Evolutionary conservation across 2,888 invertebrate genomes (phyloP).

Genomic region (Leptinotarsa peninsularis): DNA sequence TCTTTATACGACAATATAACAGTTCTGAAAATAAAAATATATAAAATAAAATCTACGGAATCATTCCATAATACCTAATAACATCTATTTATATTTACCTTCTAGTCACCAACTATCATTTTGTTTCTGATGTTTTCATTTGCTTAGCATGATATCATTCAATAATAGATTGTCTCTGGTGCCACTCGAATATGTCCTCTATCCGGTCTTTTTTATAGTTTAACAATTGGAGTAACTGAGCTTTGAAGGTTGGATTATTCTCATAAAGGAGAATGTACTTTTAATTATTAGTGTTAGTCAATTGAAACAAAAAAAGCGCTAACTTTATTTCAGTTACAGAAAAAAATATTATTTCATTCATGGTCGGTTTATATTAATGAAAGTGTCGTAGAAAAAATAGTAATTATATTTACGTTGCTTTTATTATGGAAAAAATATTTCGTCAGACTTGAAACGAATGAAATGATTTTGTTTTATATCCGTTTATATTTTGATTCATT

Average conservation of each 20-base stretch:
- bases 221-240: constrained; percentile 36
- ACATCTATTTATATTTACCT: no score
- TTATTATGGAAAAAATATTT: background rate
- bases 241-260: constrained; percentile 44
- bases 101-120: background rate
- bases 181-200: constrained; percentile 21
- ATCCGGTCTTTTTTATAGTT: constrained; percentile 29
- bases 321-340: constrained; percentile 35
- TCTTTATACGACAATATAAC: no score
- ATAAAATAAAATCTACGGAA: no score
- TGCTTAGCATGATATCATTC: background rate
- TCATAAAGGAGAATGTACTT: constrained; percentile 34
- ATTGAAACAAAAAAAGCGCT: constrained; percentile 25
- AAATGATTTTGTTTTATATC: no score
- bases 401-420: background rate
- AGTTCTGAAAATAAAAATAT: no score
- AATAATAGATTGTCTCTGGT: constrained; percentile 22
- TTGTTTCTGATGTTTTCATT: background rate
- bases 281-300: constrained; percentile 34
- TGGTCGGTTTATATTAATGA: constrained; percentile 32
- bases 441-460: background rate
- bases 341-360: constrained; percentile 35
- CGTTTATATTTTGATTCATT: no score
- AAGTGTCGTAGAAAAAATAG: background rate
- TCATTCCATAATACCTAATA: no score